These are phyloP conservation scores for Haliclona indistincta DNA, from an alignment of 37 sponge, comb jelly and placozoan genomes.

Conservation along the genomic window DNA sequence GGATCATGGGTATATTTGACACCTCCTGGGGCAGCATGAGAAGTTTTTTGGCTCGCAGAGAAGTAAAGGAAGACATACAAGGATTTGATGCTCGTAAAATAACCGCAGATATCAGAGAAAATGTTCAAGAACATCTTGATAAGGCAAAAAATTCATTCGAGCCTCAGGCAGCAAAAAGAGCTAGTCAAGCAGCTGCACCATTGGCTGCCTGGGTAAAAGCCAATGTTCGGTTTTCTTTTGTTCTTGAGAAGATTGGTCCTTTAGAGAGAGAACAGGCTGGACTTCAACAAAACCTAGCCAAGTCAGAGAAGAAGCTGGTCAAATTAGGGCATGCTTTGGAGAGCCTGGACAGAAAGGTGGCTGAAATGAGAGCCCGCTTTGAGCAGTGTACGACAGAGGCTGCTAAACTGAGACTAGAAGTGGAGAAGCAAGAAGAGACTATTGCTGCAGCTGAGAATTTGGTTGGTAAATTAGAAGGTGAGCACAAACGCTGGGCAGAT, in stretches of 20 bases:
- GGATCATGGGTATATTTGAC: constrained; percentile 93
- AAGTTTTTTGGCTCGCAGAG: constrained; percentile 95
- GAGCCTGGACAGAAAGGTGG: constrained; percentile 79
- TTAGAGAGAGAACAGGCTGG: constrained; percentile 82
- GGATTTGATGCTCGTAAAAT: constrained; percentile 90
- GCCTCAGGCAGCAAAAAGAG: constrained; percentile 88
- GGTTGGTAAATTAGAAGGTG: constrained; percentile 89
- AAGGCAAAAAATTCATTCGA: constrained; percentile 89
- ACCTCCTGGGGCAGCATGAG: constrained; percentile 98
- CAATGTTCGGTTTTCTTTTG: constrained; percentile 77
- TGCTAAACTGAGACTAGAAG: constrained; percentile 84
- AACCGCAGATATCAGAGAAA: constrained; percentile 72
- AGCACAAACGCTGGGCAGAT: constrained; percentile 85
- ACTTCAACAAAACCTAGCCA: constrained; percentile 72
- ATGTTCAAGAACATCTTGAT: constrained; percentile 75
- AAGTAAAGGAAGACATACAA: constrained; percentile 94
- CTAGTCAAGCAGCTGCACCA: constrained; percentile 91
- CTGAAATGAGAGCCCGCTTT: constrained; percentile 80
- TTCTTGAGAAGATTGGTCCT: constrained; percentile 93
- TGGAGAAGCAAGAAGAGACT: constrained; percentile 90
- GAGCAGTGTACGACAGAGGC: constrained; percentile 93
- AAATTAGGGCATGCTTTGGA: constrained; percentile 70
- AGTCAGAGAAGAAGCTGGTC: constrained; percentile 73
- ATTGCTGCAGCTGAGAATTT: constrained; percentile 89
- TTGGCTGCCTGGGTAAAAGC: constrained; percentile 96